These are phyloP conservation scores for Drosophila ogumai DNA, from an alignment of 1,140 invertebrate genomes.

Conservation along the genomic window DNA sequence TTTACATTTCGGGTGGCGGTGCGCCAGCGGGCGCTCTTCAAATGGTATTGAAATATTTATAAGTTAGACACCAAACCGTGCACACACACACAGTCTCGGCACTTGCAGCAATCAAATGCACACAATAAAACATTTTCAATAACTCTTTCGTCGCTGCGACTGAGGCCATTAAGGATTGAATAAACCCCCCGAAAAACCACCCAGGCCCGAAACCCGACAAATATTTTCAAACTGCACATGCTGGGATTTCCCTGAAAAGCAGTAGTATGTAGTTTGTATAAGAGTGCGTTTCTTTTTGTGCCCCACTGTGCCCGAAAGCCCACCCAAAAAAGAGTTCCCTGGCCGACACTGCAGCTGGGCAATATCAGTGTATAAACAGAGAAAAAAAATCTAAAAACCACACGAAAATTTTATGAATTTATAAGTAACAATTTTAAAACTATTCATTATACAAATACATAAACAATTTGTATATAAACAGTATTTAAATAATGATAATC, in stretches of 20 bases:
- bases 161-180: constrained; percentile 64
- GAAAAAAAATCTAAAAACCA: not conserved
- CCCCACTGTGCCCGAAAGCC: constrained; percentile 75
- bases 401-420: no score
- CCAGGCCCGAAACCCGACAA: constrained; percentile 40
- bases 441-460: no score
- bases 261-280: constrained; percentile 18
- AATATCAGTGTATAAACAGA: constrained; percentile 39
- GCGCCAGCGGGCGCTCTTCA: constrained; percentile 68
- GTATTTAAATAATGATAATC: no score
- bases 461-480: no score
- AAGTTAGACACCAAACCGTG: constrained; percentile 75
- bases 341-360: constrained; percentile 26
- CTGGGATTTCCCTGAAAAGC: constrained; percentile 39
- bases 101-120: constrained; percentile 83
- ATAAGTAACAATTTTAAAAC: no score
- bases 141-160: constrained; percentile 78
- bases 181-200: constrained; percentile 25
- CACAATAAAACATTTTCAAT: constrained; percentile 84
- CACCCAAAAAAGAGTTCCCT: constrained; percentile 60
- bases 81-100: constrained; percentile 53
- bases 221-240: constrained; percentile 43
- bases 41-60: constrained; percentile 84
- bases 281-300: constrained; percentile 41
- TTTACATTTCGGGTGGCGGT: constrained; percentile 59